Percentiles rank a stretch among this genome's conserved stretches.
Conservation (phyloP, 1,140 invertebrate genomes). For the Zaprionus africanus region DNA sequence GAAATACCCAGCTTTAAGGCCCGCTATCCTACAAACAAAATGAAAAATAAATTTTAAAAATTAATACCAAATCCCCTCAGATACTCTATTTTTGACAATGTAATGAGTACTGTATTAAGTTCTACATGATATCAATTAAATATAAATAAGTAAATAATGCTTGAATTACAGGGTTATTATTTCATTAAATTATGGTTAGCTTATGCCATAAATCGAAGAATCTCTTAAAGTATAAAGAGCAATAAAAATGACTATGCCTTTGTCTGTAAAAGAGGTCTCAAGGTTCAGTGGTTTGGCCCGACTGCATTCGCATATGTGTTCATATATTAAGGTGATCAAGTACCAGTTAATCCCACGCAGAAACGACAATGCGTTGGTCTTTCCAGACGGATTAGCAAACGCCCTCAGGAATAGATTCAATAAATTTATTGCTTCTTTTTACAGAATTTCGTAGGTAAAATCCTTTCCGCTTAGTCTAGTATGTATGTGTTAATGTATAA, state of each 20-base stretch:
- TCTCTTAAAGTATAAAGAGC: slow-evolving; percentile 53
- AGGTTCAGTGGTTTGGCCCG: slow-evolving; percentile 18
- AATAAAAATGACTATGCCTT: slow-evolving; percentile 2
- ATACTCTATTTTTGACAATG: no score
- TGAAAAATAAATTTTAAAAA: not conserved
- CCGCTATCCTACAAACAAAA: no score
- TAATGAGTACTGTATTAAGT: no score
- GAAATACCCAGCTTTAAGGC: not conserved
- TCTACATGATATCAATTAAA: not conserved
- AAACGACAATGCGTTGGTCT: slow-evolving; percentile 3
- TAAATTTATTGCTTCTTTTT: slow-evolving; percentile 50
- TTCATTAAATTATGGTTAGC: slow-evolving; percentile 55
- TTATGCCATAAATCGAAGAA: slow-evolving; percentile 47
- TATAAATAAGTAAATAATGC: not conserved
- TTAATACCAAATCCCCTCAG: no score
- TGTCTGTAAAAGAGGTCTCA: not conserved
- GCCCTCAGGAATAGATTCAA: slow-evolving; percentile 21
- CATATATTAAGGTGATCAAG: slow-evolving; percentile 32
- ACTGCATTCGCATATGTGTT: slow-evolving; percentile 12
- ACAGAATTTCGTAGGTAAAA: not conserved
- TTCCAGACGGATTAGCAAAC: slow-evolving; percentile 13
- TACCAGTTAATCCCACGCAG: slow-evolving; percentile 56
- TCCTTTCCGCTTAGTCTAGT: not conserved
- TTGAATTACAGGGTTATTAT: not conserved
- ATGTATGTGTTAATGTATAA: no score